Percentiles rank a stretch among this genome's conserved stretches.
Conservation (phyloP, 2,113 vertebrate species). For the Talpa occidentalis region DNA sequence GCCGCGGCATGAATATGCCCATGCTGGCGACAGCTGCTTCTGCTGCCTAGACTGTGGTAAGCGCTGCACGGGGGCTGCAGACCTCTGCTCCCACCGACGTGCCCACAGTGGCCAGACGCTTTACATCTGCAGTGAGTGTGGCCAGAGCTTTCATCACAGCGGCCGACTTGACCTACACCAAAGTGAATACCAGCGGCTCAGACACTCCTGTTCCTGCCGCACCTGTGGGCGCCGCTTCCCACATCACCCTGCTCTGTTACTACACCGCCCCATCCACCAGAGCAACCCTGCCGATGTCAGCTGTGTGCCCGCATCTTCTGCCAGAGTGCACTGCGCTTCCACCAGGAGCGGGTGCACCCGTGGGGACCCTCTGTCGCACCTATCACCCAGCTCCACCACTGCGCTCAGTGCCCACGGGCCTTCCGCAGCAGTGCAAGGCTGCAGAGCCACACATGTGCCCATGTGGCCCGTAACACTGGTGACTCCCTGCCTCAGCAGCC, state of each 20-base stretch:
- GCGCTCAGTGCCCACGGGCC: not conserved
- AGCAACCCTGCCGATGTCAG: not conserved
- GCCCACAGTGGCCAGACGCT: slow-evolving; percentile 27
- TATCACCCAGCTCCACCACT: accelerated
- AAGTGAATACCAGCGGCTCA: not conserved
- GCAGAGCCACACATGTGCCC: not conserved
- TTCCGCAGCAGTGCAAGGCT: not conserved
- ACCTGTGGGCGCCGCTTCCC: slow-evolving; percentile 53
- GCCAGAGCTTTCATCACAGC: slow-evolving; percentile 64
- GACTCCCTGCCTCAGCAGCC: accelerated
- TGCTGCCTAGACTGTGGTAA: slow-evolving; percentile 32
- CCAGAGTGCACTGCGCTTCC: slow-evolving; percentile 52
- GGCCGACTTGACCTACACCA: slow-evolving; percentile 30
- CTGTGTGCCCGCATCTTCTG: slow-evolving; percentile 45
- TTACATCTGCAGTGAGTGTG: slow-evolving; percentile 65
- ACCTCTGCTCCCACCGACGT: not conserved
- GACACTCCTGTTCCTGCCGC: not conserved
- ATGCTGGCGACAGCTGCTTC: not conserved
- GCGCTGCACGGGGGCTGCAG: not conserved
- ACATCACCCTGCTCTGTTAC: not conserved
- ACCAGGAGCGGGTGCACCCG: not conserved
- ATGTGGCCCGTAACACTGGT: not conserved
- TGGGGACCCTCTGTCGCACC: accelerated
- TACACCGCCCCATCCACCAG: slow-evolving; percentile 32
- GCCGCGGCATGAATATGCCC: slow-evolving; percentile 22